Evolutionary conservation across 2,113 vertebrate species (phyloP), one percentile per base, ranked within the genome.

Genomic region (Larimichthys polyactis): DNA sequence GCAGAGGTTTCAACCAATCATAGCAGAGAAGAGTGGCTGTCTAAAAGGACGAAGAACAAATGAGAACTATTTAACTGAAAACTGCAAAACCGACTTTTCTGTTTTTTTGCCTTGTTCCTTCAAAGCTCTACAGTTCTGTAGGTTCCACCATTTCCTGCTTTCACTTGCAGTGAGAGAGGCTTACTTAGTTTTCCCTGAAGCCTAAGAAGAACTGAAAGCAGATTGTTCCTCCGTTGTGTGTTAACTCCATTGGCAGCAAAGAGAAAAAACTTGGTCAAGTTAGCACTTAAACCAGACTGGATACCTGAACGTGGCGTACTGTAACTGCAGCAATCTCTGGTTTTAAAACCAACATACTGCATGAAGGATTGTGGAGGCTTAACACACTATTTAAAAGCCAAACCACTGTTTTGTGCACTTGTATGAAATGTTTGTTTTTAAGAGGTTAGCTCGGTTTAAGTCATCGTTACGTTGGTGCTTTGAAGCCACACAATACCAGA

Each of bases 131-230:
- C 63, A 48, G 48, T 7, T 55, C 71, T 19, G 24, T 24, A 46
- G 49, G 40, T 78, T 78, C 63, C 49, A 43, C 19, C 52, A 54
- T 44, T 75, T 64, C 36, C 65, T 12, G 29, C 16, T 55, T 70
- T 76, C 22, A 22, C 49, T 24, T 57, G 55, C 17, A 22, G 36
- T 29, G 55, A 62, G 68, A 71, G 79, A 90, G 87, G 85, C 87
- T 72, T 69, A 54, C 81, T 48, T 58, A 83, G 84, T 81, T 87
- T 84, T 91, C 87, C 87, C 89, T 89, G 87, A 89, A 89, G 73
- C 71, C 20, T 77, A 63, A 73, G 51, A 83, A 84, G 29, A 83
- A 83, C 82, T 55, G 43, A 85, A 85, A 79, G 83, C 88, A 79
- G 80, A 78, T 75, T 59, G 72, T 81, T 86, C 83, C 70, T 80